These are phyloP conservation scores for Sthenelais limicola DNA, from an alignment of 2,888 invertebrate species.

Conservation along the genomic window DNA sequence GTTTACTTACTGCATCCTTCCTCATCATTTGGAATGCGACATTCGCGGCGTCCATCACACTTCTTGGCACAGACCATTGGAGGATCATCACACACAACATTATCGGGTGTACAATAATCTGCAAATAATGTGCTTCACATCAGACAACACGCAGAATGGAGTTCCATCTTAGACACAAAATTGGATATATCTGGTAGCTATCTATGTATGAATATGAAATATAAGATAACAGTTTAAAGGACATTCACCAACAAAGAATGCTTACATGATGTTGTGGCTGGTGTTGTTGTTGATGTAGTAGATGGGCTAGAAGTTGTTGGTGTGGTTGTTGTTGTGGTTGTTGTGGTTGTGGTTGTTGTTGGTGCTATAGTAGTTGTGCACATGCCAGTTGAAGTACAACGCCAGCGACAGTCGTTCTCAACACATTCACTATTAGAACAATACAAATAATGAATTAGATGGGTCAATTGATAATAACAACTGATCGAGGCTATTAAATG, in stretches of 20 bases:
- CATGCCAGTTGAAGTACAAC: not conserved
- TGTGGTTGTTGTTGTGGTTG: constrained; percentile 14
- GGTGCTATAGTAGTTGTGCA: not conserved
- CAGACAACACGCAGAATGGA: no score
- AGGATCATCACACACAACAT: no score
- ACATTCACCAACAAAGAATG: no score
- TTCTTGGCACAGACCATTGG: constrained; percentile 25
- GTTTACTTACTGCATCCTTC: constrained; percentile 26
- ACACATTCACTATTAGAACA: not conserved
- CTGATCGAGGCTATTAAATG: not conserved
- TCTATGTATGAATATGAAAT: no score
- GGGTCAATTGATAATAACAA: not conserved
- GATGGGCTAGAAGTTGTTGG: no score
- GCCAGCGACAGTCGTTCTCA: constrained; percentile 1
- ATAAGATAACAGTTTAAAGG: no score
- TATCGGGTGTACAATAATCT: no score
- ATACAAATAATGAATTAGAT: not conserved
- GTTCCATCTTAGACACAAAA: no score
- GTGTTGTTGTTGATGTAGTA: not conserved
- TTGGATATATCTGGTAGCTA: no score
- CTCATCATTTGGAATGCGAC: constrained; percentile 25
- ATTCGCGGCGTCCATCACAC: constrained; percentile 43
- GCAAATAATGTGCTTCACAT: no score
- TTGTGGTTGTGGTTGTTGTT: constrained; percentile 1
- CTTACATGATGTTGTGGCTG: not conserved